phyloP scores from a whole-genome alignment of 2,797 vertebrate species.

The Enteromius unitaeniatus region DNA sequence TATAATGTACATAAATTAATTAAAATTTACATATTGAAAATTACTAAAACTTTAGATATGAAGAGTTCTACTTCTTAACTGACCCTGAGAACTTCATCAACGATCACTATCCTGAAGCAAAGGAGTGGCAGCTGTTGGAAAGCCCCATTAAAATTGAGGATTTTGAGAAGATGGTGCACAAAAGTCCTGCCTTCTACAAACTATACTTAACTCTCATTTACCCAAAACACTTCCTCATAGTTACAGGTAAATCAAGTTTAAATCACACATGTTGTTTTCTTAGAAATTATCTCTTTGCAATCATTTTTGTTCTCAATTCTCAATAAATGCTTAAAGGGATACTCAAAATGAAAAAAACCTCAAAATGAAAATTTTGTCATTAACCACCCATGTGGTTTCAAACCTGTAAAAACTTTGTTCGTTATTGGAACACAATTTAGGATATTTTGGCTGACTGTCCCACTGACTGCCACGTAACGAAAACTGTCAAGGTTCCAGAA shows the following conservation, averaged over 20 bases:
- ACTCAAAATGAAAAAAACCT: too few relatives aligned
- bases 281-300: neutral
- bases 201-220: slow-evolving; percentile 68
- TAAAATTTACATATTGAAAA: neutral
- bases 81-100: slow-evolving; percentile 71
- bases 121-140: slow-evolving; percentile 71
- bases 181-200: slow-evolving; percentile 68
- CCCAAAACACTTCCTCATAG: slow-evolving; percentile 64
- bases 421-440: too few relatives aligned
- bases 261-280: neutral
- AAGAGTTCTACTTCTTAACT: slow-evolving; percentile 72
- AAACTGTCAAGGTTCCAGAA: too few relatives aligned
- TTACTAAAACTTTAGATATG: slow-evolving; percentile 54
- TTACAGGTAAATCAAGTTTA: slow-evolving; percentile 62
- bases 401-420: neutral
- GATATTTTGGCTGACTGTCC: too few relatives aligned
- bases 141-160: slow-evolving; percentile 15
- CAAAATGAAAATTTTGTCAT: too few relatives aligned
- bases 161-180: slow-evolving; percentile 69
- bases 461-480: too few relatives aligned
- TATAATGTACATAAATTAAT: neutral
- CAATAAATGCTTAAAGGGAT: neutral
- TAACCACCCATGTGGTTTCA: too few relatives aligned
- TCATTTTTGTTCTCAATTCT: too few relatives aligned
- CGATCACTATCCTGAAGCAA: slow-evolving; percentile 68